Evolutionary conservation across 2,888 invertebrate genomes (phyloP), one percentile per base, ranked within the genome.

Genomic region (Myopa tessellatipennis): DNA sequence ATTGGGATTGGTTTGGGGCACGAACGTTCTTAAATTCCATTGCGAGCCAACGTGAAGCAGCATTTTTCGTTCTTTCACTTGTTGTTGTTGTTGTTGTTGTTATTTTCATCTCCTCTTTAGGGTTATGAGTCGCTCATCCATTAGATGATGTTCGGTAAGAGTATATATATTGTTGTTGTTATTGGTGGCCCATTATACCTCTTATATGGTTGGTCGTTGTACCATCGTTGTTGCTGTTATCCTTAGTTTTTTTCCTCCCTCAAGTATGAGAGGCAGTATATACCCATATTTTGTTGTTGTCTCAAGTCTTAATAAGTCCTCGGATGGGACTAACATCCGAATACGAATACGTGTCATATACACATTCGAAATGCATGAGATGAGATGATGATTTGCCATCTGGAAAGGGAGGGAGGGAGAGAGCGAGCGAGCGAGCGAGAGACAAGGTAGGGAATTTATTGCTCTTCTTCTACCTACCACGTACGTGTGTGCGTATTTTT

Each of bases 261-360:
- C 45, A 10, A 45, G 45, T 8, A 45, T 45, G 10, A 10, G 10
- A 45, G 45, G 45, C 7, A 45, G 45, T 45, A 10, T 3, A 45
- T 45, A 45, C 10, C 6, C 7, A 45, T 45, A 10, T 1, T 45
- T 71, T 58, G 70, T 34, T 72, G 5, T 40, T 58, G 16, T 60
- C 34, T 8, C 34, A 36, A 16, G n/a, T 73, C 26, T 10, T 38
- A 34, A 14, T 65, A 38, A 5, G 8, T 65, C 10, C 45, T 45
- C 65, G 65, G 10, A 61, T n/a, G 26, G 18, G 26, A 65, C 65
- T 10, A 65, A 18, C 26, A 65, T 36, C 65, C 65, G 16, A 58
- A 58, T 58, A 73, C 45, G 26, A 71, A 71, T 76, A 78, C 78
- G 78, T 76, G 78, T 78, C 78, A 76, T 78, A 10, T 45, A 76